phyloP scores from a whole-genome alignment of 2,888 invertebrate species.

The Drosophila monieri region DNA sequence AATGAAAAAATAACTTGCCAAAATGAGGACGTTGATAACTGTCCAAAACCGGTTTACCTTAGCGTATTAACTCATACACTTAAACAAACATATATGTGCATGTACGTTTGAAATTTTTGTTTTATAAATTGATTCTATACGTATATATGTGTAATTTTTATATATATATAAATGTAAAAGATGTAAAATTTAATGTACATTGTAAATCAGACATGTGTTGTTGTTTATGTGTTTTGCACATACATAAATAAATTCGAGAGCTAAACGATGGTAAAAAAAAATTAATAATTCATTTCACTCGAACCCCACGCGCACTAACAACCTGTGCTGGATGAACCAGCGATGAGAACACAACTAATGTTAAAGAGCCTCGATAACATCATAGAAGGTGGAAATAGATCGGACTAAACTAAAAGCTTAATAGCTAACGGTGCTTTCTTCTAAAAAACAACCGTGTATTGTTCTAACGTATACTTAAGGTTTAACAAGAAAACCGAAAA shows the following conservation, averaged over 20 bases:
- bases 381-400: background rate
- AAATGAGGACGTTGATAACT: conserved; percentile 3
- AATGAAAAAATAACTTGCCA: background rate
- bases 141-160: background rate
- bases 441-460: background rate
- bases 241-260: background rate
- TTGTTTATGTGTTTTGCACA: background rate
- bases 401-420: background rate
- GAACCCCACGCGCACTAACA: background rate
- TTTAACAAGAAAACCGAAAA: background rate
- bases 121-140: background rate
- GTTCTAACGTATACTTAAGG: background rate
- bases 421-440: background rate
- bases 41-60: background rate
- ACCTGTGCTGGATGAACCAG: background rate
- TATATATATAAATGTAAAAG: background rate
- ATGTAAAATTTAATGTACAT: too few relatives aligned
- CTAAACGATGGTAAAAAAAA: background rate
- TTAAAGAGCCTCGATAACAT: background rate
- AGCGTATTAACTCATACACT: background rate
- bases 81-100: background rate
- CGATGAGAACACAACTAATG: background rate
- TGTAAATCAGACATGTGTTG: too few relatives aligned
- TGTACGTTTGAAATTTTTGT: background rate
- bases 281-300: background rate